Evolutionary conservation across 1,140 invertebrate species (phyloP).

Genomic region (Drosophila bipectinata): DNA sequence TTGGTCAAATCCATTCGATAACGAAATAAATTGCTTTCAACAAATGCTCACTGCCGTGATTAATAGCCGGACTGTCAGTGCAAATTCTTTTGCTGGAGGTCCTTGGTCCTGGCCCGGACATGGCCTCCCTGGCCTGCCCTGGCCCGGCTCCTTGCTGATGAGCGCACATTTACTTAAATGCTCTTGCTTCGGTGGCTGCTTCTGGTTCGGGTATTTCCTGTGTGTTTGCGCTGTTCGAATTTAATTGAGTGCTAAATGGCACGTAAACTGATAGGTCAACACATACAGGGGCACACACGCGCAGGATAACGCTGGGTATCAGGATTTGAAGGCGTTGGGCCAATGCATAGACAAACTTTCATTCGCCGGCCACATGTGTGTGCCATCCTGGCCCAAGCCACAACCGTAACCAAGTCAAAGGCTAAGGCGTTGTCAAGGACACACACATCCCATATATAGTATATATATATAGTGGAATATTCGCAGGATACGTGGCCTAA

Average conservation of each 20-base stretch:
- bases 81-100: conserved; percentile 33
- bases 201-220: conserved; percentile 32
- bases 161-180: conserved; percentile 76
- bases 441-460: conserved; percentile 11
- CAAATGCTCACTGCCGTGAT: conserved; percentile 75
- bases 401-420: conserved; percentile 15
- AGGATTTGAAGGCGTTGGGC: conserved; percentile 25
- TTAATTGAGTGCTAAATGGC: conserved; percentile 84
- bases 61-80: conserved; percentile 57
- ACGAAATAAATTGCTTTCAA: conserved; percentile 81
- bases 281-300: conserved; percentile 38
- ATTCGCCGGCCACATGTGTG: conserved; percentile 29
- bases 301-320: background rate
- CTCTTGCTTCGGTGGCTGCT: conserved; percentile 37
- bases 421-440: conserved; percentile 65
- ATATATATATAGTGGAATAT: background rate
- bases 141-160: conserved; percentile 57
- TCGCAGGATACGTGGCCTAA: conserved; percentile 37
- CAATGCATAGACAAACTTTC: conserved; percentile 60
- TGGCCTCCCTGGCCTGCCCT: conserved; percentile 8
- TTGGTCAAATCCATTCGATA: conserved; percentile 68
- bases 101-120: conserved; percentile 5
- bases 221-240: conserved; percentile 69
- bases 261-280: conserved; percentile 82
- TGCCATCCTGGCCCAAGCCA: background rate